These are phyloP conservation scores for Apostichopus leukothele DNA, from an alignment of 53 echinoderm and acorn worm genomes.

Conservation along the genomic window DNA sequence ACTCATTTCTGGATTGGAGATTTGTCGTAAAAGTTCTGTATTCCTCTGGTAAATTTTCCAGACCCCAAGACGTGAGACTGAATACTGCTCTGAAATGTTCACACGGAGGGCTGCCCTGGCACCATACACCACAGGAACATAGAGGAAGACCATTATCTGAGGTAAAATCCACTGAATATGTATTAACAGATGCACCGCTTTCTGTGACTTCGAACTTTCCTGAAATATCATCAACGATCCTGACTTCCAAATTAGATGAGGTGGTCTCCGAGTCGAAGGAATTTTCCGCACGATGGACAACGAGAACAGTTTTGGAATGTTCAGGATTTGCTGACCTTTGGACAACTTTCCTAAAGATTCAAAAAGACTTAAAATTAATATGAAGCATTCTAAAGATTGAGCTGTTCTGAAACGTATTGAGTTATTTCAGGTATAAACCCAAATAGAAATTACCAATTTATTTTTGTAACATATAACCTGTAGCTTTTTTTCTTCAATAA, in stretches of 20 bases:
- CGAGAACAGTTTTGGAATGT: neutral
- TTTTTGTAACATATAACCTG: no score
- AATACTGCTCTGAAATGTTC: constrained; percentile 38
- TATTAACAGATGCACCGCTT: neutral
- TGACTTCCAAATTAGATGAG: neutral
- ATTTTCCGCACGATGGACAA: constrained; percentile 11
- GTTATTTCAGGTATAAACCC: no score
- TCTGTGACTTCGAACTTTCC: constrained; percentile 20
- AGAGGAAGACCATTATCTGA: constrained; percentile 7
- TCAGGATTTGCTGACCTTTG: neutral
- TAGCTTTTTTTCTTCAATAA: no score
- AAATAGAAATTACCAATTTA: no score
- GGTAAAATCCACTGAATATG: neutral
- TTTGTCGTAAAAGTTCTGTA: neutral
- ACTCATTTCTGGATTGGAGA: neutral
- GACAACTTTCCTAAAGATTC: constrained; percentile 3
- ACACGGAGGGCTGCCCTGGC: neutral
- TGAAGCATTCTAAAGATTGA: neutral
- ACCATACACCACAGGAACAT: constrained; percentile 16
- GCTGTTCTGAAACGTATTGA: no score
- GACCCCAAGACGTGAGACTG: neutral
- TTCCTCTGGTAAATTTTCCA: neutral
- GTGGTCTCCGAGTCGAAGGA: neutral
- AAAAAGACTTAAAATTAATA: neutral
- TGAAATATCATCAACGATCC: neutral